Base-by-base conservation (phyloP, 2,888 invertebrate genomes). In the Luperina nickerlii region DNA sequence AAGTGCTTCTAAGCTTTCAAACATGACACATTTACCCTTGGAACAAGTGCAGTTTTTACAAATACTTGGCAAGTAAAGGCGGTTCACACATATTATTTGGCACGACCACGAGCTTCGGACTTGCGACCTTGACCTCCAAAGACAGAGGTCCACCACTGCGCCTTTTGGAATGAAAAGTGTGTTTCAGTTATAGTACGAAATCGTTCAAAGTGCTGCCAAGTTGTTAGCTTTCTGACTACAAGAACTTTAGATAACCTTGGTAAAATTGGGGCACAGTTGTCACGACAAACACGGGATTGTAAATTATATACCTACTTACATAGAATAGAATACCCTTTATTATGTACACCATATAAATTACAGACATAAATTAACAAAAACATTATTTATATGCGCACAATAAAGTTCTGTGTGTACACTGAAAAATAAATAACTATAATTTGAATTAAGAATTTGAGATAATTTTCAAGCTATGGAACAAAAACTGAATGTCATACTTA, bases 41-140 rank as follows among this genome's bases (percentile, higher is more conserved):
- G 51, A 79, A 71, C 70, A 60, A 85, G 57, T 87, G 81, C 81
- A 87, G 82, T 81, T 82, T 84, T 72, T 70, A 67, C 68, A 65
- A 77, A 77, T 73, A 77, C 66, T 87, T 85, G 85, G 85, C 88
- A 85, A 74, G 42, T 72, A 20, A n/a, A 63, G n/a, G 48, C 79
- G 63, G 51, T 83, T 38, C 65, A 60, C 62, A 84, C 45, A 70
- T 62, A 67, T 65, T 87, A 74, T 81, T 85, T 85, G 85, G 85
- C 88, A 87, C 76, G 68, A 85, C 32, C 54, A 51, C 74, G 15
- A 51, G 68, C 45, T 65, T 70, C 51, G 62, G 74, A 71, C 27
- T 66, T 65, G 38, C 54, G 67, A 72, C 85, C 85, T 66, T 85
- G 88, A 87, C 88, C 85, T 85, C 60, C 6, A 62, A 76, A 71